Evolutionary conservation across 2,113 vertebrate genomes (phyloP), one percentile per base, ranked within the genome.

Genomic region (Notiomystis cincta): DNA sequence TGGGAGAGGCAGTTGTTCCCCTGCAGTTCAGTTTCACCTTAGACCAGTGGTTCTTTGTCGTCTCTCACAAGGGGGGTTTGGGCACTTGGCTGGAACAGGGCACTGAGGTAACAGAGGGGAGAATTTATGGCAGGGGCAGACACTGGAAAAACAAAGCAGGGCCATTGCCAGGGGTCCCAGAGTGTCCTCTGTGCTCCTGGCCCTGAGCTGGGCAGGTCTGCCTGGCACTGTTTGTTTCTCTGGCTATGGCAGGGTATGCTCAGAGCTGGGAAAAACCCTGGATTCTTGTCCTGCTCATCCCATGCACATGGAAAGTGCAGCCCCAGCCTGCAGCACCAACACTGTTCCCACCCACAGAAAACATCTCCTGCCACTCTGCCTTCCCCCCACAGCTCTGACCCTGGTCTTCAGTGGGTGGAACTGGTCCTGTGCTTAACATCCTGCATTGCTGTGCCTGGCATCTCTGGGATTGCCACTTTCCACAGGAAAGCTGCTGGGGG

Each of bases 11-110:
- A 60, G 9, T 25, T 50, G 18, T 21, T 76, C 48, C 3, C 21
- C 27, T 15, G 9, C 13, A 11, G 51, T 13, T 64, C 20, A 12
- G 50, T 50, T 57, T 38, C 3, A 25, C 67, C 27, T 54, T 4
- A 1, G 18, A 42, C 38, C 40, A 10, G 19, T 3, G 71, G 20
- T 16, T 81, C 37, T 72, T 57, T 24, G 57, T 11, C 22, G 2
- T 23, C 44, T 62, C 51, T 51, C 18, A 31, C 15, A 4, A 0
- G 0, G 35, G 5, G 30, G 13, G 2, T 6, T 50, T 40, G 44
- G 56, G 48, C 40, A 6, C 40, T 54, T 37, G 20, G 0, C 10
- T 21, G 56, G 37, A 64, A 9, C 25, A 33, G 35, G 18, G 31
- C 54, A 5, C 8, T 54, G 50, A 37, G 20, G 11, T 31, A 64